A percentile compares a stretch with the other conserved stretches of the same genome.
These are phyloP conservation scores for Spatula versicolor DNA, from an alignment of 2,797 vertebrate species.

Conservation along the genomic window DNA sequence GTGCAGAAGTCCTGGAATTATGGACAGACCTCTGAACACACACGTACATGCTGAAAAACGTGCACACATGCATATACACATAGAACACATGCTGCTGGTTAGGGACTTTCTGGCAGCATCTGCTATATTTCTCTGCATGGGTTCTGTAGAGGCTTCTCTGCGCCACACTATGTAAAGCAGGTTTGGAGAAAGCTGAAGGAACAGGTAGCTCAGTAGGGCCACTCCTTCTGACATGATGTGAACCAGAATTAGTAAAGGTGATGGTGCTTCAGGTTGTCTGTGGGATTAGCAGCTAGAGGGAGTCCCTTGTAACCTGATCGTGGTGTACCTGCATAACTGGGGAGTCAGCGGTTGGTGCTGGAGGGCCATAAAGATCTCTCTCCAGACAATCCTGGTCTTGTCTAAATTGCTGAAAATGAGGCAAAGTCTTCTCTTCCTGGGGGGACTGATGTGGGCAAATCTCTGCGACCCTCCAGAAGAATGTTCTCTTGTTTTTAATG, in stretches of 20 bases:
- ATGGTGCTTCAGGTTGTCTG: neutral
- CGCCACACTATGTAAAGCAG: neutral
- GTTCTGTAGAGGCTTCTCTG: neutral
- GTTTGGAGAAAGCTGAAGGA: neutral
- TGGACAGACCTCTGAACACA: neutral
- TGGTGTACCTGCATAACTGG: rapidly evolving
- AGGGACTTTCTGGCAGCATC: neutral
- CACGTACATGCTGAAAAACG: rapidly evolving
- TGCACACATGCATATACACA: too few species aligned
- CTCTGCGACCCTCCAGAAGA: neutral
- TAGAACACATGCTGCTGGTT: neutral
- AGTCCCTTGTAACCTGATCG: neutral
- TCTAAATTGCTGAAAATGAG: neutral
- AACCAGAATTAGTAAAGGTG: neutral
- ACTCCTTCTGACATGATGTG: neutral
- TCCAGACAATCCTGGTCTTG: neutral
- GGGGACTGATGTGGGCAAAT: neutral
- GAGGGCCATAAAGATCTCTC: neutral
- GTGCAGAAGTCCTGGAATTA: neutral
- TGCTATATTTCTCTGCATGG: neutral
- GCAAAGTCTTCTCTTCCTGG: neutral
- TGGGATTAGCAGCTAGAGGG: neutral
- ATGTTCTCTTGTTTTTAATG: neutral
- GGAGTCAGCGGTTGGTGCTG: neutral
- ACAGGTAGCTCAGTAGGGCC: neutral